phyloP scores from a whole-genome alignment of 2,888 invertebrate genomes.

The Nycteola revayana region DNA sequence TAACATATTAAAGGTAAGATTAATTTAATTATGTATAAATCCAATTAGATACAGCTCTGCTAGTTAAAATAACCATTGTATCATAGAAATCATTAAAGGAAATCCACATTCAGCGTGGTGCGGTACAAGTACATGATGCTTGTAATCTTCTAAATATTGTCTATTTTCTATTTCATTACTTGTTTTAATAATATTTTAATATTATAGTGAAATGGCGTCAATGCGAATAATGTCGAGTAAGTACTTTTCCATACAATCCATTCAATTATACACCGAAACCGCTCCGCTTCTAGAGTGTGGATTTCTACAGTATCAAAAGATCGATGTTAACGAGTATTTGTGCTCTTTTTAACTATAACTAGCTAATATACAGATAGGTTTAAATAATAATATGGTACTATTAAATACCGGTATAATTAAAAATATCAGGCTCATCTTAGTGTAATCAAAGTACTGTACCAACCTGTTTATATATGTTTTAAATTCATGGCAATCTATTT shows the following conservation, averaged over 20 bases:
- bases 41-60: conserved; percentile 31
- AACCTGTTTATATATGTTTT: conserved; percentile 52
- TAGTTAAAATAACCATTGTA: conserved; percentile 27
- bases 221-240: too few relatives aligned
- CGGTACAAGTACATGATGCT: too few relatives aligned
- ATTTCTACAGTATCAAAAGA: neutral
- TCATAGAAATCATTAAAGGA: conserved; percentile 29
- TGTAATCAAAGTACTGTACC: conserved; percentile 47
- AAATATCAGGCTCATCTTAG: conserved; percentile 49
- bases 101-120: too few relatives aligned
- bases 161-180: too few relatives aligned
- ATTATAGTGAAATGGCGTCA: too few relatives aligned
- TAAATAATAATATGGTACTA: too few relatives aligned
- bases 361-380: conserved; percentile 35
- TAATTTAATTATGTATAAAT: conserved; percentile 45
- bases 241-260: too few relatives aligned
- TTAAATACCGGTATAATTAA: conserved; percentile 13
- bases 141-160: too few relatives aligned
- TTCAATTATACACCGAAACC: too few relatives aligned
- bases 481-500: conserved; percentile 58
- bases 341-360: conserved; percentile 39
- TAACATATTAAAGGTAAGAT: conserved; percentile 38
- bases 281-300: conserved; percentile 1
- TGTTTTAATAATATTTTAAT: too few relatives aligned
- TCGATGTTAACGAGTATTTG: conserved; percentile 47